Base-by-base conservation (phyloP, 2,113 vertebrate species). In the Brienomyrus longianalis region DNA sequence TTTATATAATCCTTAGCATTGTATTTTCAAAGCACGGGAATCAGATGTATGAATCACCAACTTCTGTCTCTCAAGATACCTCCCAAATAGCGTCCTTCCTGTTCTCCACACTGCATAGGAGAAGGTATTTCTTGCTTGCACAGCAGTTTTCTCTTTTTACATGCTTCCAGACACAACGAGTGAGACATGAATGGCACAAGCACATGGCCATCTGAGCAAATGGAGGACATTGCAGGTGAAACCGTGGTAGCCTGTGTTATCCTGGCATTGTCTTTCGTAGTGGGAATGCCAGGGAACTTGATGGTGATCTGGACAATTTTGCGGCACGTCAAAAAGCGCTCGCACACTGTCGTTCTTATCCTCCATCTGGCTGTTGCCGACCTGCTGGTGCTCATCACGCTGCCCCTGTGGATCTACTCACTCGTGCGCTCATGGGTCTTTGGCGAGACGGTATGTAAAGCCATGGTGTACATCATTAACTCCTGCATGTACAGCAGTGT, bases 381-480 rank as follows among this genome's bases (percentile, higher is more conserved):
- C 91, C 93, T 96, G 89, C 92, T 97, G 90, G 95, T 96, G 50
- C 94, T 97, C 89, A 92, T 96, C 92, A 97, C 96, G 5, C 89
- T 97, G 88, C 96, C 96, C 31, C 11, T 97, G 21, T 97, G 96
- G 96, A 96, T 96, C 92, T 96, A 96, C 92, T 95, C 95, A 2
- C 56, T 97, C 52, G 95, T 90, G 0, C 80, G 31, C 17, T 94
- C 93, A 80, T 97, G 96, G 96, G 93, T 96, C 88, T 96, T 96
- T 54, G 95, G 96, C 8, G 91, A 93, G 86, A 89, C 35, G 35
- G 88, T 87, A 27, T 97, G 96, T 90, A 96, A 96, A 91, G 93
- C 92, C 85, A 94, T 95, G 52, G 94, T 94, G 17, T 96, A 91
- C 92, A 91, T 94, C 92, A 94, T 91, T 88, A 43, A 45, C 52